These are phyloP conservation scores for Halichondria panicea DNA, from an alignment of 37 sponge, comb jelly and placozoan species.

Conservation along the genomic window DNA sequence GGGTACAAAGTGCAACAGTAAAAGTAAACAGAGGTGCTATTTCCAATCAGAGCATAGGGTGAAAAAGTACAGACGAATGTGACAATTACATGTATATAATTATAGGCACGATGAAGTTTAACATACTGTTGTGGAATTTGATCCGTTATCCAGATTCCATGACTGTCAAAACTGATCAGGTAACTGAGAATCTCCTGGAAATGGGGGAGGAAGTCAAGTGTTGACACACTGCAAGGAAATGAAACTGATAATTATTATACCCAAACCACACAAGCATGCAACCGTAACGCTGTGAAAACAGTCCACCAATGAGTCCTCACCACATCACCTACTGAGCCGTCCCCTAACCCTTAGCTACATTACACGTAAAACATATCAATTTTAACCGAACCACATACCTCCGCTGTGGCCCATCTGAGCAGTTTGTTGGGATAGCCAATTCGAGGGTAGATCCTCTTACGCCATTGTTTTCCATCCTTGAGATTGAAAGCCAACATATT, in stretches of 20 bases:
- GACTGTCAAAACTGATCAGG: constrained; percentile 61
- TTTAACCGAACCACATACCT: constrained; percentile 9
- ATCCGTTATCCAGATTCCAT: constrained; percentile 38
- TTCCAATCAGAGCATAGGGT: not conserved
- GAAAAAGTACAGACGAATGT: not conserved
- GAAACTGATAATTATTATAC: not conserved
- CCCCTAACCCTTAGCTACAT: not conserved
- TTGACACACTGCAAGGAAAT: not conserved
- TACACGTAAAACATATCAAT: not conserved
- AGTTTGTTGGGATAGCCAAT: constrained; percentile 19
- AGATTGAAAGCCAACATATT: not conserved
- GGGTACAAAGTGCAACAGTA: not conserved
- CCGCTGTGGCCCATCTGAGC: constrained; percentile 36
- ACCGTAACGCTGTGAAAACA: no score
- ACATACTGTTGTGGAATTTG: constrained; percentile 25
- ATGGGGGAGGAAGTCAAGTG: not conserved
- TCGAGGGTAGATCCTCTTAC: constrained; percentile 44
- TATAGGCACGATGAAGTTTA: no score
- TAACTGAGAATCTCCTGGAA: constrained; percentile 57
- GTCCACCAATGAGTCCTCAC: not conserved
- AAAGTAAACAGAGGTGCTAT: not conserved
- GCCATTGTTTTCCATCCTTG: constrained; percentile 16
- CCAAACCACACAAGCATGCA: not conserved
- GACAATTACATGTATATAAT: not conserved
- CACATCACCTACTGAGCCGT: not conserved